A percentile compares a stretch with the other conserved stretches of the same genome.
phyloP scores from a whole-genome alignment of 1,140 invertebrate species.

The Argopecten irradians region DNA sequence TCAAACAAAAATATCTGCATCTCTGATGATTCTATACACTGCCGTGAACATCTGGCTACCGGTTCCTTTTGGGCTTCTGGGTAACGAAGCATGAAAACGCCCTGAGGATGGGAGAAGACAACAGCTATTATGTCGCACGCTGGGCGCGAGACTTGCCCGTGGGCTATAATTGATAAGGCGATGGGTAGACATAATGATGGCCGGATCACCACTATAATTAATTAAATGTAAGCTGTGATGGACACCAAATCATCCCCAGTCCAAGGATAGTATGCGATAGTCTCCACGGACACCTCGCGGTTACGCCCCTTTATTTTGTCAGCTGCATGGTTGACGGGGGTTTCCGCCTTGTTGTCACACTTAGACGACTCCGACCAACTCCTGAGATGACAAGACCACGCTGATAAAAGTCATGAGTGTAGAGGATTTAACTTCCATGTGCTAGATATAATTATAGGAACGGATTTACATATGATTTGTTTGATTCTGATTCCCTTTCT shows the following conservation, averaged over 20 bases:
- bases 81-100: neutral
- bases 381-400: too few species aligned
- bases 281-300: neutral
- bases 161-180: conserved; percentile 15
- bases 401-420: too few species aligned
- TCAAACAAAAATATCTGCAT: neutral
- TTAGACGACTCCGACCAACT: too few species aligned
- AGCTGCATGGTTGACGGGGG: conserved; percentile 3
- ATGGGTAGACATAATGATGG: neutral
- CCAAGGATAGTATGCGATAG: neutral
- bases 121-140: neutral
- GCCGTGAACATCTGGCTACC: neutral
- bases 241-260: neutral
- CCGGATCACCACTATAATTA: conserved; percentile 3
- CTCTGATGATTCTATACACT: neutral
- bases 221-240: neutral
- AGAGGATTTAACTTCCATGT: too few species aligned
- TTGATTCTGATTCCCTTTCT: too few species aligned
- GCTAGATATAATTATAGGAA: too few species aligned
- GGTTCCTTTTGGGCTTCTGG: neutral
- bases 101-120: neutral
- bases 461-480: too few species aligned
- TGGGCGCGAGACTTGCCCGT: neutral
- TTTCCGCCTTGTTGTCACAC: neutral
- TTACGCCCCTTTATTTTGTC: conserved; percentile 5